Evolutionary conservation across 2,888 invertebrate species (phyloP), one percentile per base, ranked within the genome.

Genomic region (Netelia inedita): DNA sequence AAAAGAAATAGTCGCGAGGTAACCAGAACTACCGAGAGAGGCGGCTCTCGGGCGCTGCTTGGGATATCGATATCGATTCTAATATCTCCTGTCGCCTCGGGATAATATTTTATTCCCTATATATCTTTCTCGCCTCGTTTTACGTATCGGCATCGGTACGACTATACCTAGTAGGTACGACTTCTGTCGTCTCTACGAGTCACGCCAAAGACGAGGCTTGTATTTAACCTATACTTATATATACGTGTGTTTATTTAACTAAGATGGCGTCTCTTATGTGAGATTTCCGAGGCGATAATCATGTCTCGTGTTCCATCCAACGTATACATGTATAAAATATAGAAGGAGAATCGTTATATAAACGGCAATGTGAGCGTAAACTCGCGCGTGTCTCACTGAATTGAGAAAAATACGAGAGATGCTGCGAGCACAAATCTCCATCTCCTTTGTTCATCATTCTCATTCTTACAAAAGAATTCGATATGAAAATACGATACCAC

Each of bases 61-160:
- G 16, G 9, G 57, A 11, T n/a, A 41, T 41, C 19, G 21, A 61
- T 74, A 63, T 74, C 63, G 63, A 63, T 63, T 74, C 28, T 74
- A 74, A 63, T 74, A 74, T 74, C 61, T 28, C 41, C 73, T 63
- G 46, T 16, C 61, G 50, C 16, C 28, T 74, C 43, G 61, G 73
- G 16, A 50, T 61, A 46, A 74, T 74, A 35, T 74, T 63, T 50
- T 74, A 46, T 63, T 74, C 63, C 19, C 3, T 71, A 8, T 41
- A 57, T 11, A 6, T 6, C 10, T 41, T n/a, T 50, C 50, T 50
- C 50, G 28, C 3, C 5, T 50, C 50, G 50, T 50, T 50, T 50
- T 14, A 50, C 14, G 50, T 50, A n/a, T 50, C 11, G 11, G n/a
- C n/a, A 50, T 11, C 14, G 16, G 1, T 35, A 23, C 19, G 16